Evolutionary conservation across 2,888 invertebrate genomes (phyloP).

Genomic region (Leptinotarsa haldemani): DNA sequence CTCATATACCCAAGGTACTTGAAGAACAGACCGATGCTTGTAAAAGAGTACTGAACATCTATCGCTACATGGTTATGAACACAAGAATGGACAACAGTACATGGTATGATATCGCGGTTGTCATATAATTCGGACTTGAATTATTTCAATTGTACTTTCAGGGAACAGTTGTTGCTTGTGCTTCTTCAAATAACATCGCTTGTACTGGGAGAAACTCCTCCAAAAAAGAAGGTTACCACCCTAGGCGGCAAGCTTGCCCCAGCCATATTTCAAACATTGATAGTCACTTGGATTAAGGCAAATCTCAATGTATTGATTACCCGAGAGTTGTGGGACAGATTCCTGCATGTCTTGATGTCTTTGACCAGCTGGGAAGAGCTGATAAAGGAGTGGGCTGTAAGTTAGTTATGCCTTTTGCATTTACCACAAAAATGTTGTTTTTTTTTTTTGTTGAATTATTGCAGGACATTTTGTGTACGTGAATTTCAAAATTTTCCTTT

Average conservation of each 20-base stretch:
- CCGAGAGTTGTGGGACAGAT: constrained; percentile 92
- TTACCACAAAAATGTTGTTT: too few relatives aligned
- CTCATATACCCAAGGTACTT: constrained; percentile 75
- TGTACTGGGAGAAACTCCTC: constrained; percentile 83
- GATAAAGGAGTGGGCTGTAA: constrained; percentile 94
- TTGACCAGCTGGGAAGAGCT: constrained; percentile 95
- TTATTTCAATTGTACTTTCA: constrained; percentile 58
- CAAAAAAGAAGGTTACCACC: constrained; percentile 80
- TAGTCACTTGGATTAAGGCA: constrained; percentile 98
- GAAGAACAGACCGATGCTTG: constrained; percentile 97
- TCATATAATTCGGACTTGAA: background rate
- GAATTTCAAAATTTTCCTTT: too few relatives aligned
- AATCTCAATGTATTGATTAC: constrained; percentile 93
- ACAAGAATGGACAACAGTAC: constrained; percentile 91
- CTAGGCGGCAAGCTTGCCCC: constrained; percentile 85
- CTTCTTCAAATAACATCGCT: constrained; percentile 92
- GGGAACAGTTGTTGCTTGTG: constrained; percentile 88
- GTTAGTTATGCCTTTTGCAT: constrained; percentile 57
- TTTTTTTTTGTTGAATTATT: too few relatives aligned
- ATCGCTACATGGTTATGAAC: constrained; percentile 97
- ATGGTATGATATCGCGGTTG: constrained; percentile 72
- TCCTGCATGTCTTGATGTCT: constrained; percentile 86
- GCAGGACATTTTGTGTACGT: too few relatives aligned
- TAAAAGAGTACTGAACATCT: constrained; percentile 95
- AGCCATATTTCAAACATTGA: constrained; percentile 91